Conservation (phyloP, 2,113 vertebrate species). For the Boulengeromyrus knoepffleri region DNA sequence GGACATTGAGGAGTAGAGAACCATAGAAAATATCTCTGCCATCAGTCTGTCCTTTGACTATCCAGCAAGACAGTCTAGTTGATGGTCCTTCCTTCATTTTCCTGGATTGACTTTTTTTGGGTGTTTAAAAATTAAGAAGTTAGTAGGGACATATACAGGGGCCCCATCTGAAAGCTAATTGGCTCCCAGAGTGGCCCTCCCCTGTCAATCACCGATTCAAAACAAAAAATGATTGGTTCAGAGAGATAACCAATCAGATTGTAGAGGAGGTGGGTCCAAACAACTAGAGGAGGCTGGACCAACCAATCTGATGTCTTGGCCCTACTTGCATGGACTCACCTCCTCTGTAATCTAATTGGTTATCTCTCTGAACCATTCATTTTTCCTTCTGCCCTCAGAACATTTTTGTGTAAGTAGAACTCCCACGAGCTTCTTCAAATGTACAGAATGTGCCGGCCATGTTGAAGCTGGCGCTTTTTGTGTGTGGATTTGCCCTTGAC, state of each 20-base stretch:
- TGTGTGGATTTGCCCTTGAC: slow-evolving; percentile 18
- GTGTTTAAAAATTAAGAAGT: background rate
- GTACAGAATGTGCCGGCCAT: background rate
- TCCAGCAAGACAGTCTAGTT: background rate
- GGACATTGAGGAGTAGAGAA: background rate
- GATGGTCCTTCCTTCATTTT: background rate
- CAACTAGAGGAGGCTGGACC: too few relatives aligned
- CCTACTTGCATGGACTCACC: too few relatives aligned
- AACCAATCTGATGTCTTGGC: too few relatives aligned
- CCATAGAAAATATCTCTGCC: background rate
- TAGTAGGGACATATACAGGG: background rate
- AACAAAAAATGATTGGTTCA: background rate
- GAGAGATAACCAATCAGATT: too few relatives aligned
- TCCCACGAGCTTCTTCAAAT: background rate
- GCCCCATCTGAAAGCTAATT: background rate
- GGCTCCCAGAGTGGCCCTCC: background rate
- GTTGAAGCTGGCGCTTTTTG: background rate
- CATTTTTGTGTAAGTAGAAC: too few relatives aligned
- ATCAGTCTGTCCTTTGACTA: background rate
- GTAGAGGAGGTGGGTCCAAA: too few relatives aligned
- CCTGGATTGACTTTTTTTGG: background rate
- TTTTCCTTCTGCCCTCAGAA: too few relatives aligned
- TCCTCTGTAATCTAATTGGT: too few relatives aligned
- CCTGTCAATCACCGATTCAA: background rate
- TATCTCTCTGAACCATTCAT: too few relatives aligned